phyloP scores from a whole-genome alignment of 1,140 invertebrate genomes.

The Pseudoatta argentina region DNA sequence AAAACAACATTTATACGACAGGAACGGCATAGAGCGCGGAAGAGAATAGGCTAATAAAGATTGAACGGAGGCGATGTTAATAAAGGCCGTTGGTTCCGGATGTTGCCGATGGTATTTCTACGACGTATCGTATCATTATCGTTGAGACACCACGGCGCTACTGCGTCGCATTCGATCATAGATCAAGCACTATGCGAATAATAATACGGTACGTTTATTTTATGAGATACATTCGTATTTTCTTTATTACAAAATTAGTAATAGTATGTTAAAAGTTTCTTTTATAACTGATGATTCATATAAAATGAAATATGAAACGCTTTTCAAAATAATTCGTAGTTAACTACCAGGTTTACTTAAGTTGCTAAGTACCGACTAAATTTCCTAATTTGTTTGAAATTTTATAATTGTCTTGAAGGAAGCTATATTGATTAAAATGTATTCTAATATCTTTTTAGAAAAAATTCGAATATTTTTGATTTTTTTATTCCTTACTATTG shows the following conservation, averaged over 20 bases:
- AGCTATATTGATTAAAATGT: not conserved
- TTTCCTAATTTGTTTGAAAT: not conserved
- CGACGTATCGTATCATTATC: constrained; percentile 45
- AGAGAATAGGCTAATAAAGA: constrained; percentile 62
- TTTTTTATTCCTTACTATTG: not conserved
- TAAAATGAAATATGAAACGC: constrained; percentile 9
- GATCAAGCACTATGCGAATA: not conserved
- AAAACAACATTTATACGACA: constrained; percentile 34
- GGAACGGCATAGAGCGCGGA: not conserved
- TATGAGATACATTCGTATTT: not conserved
- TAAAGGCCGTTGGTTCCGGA: constrained; percentile 44
- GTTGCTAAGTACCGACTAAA: not conserved
- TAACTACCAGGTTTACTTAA: not conserved
- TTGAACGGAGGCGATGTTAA: constrained; percentile 48
- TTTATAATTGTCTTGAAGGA: not conserved
- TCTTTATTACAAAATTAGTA: not conserved
- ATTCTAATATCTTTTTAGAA: not conserved
- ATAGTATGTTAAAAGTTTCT: not conserved
- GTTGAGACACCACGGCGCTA: constrained; percentile 36
- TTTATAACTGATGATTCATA: not conserved
- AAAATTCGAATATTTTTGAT: not conserved
- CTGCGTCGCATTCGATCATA: constrained; percentile 22
- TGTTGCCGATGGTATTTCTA: constrained; percentile 52
- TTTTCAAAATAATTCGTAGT: constrained; percentile 11
- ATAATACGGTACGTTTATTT: constrained; percentile 8